Evolutionary conservation across 2,888 invertebrate species (phyloP), one percentile per base, ranked within the genome.

Genomic region (Camptogramma bilineatum): DNA sequence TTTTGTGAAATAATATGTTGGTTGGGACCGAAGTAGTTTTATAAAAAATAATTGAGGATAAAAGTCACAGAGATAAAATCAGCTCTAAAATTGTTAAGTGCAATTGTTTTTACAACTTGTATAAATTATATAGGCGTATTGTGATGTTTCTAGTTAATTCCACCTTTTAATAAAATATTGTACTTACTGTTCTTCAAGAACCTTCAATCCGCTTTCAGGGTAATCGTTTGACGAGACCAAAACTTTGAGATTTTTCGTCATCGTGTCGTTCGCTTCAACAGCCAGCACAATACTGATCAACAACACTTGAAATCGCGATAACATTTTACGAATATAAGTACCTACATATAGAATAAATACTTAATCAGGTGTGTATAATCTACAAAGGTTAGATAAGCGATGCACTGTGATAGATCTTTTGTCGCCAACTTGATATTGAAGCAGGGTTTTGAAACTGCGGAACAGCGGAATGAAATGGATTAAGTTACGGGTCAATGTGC

Each of bases 201-300:
- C 79, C 60, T 95, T 92, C 18, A 96, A 82, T 48, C 95, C 97
- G 68, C 93, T 93, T 56, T 94, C 84, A 0, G 96, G 96, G 69
- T 95, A 94, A 81, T 96, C 95, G 0, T 94, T 94, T 39, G 96
- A 95, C 4, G 96, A 96, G 24, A 97, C 94, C 65, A 97, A 93
- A 68, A 97, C 95, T 87, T 95, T 96, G 0, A 88, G 75, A 76
- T 89, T 82, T 74, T 90, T 87, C 68, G 87, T 83, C 90, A 91
- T 91, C 24, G 80, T 85, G 58, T 76, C 77, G 62, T 81, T 79
- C 18, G 76, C 76, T 18, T 65, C 67, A 52, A 65, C 68, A 69
- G 78, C 71, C 63, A 80, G 73, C 69, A 73, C 73, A 63, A 73
- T 64, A 67, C 70, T 73, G 51, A 80, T 73, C 57, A 85, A 75